Evolutionary conservation across 2,113 vertebrate species (phyloP).

Genomic region (Corythoichthys haematopterus): DNA sequence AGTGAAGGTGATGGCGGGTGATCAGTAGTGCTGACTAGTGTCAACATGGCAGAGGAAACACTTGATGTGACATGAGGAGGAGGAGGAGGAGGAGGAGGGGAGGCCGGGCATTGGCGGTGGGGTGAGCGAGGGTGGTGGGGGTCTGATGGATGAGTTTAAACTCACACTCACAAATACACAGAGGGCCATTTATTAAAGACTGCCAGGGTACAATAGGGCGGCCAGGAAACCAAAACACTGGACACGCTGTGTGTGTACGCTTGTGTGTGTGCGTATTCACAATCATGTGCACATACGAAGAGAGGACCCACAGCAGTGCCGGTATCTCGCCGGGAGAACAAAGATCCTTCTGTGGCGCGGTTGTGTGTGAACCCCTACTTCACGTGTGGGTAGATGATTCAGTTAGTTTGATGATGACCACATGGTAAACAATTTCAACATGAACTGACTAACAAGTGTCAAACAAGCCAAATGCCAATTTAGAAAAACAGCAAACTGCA

Average conservation of each 20-base stretch:
- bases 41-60: constrained; percentile 53
- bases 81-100: background rate
- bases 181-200: constrained; percentile 68
- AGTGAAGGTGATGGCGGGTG: constrained; percentile 55
- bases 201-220: constrained; percentile 58
- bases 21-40: constrained; percentile 67
- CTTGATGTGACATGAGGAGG: constrained; percentile 61
- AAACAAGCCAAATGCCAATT: background rate
- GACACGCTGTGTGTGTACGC: constrained; percentile 47
- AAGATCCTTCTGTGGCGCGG: constrained; percentile 60
- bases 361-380: constrained; percentile 43
- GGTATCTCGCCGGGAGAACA: constrained; percentile 58
- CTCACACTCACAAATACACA: constrained; percentile 57
- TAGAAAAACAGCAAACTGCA: background rate
- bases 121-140: constrained; percentile 9
- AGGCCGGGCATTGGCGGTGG: background rate
- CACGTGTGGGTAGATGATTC: background rate
- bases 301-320: constrained; percentile 40
- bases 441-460: background rate
- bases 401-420: background rate
- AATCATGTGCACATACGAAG: constrained; percentile 34
- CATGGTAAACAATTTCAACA: background rate
- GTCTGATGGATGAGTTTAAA: constrained; percentile 65
- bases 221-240: constrained; percentile 65
- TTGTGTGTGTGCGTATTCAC: constrained; percentile 37